Evolutionary conservation across 2,888 invertebrate species (phyloP), one percentile per base, ranked within the genome.

Genomic region (Apotomis turbidana): DNA sequence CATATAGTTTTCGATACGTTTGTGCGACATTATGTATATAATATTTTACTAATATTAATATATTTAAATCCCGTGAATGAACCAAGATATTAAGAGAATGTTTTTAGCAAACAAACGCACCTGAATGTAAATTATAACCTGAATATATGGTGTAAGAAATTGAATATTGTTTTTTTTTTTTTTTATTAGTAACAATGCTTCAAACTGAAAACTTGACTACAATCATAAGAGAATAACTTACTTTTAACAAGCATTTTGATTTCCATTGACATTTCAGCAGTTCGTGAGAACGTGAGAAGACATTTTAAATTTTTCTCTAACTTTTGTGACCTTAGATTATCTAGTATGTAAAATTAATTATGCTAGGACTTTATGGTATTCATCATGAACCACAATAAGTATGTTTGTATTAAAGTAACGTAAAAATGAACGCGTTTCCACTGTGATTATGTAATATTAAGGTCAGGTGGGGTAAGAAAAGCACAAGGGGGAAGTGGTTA

Each of bases 201-300:
- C 38, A 71, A 64, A 54, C 52, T 13, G 13, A 41, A 64, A 27
- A 66, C 64, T 6, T 41, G 41, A 59, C 15, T 2, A 8, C 46
- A 55, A 44, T 27, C 10, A 54, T 52, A 58, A 2, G 0, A 63
- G 5, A 52, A 64, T 27, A 52, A 41, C 0, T 69, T 60, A 54
- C 44, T 12, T 51, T 41, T 52, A 54, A 44, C 41, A 59, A 54
- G 63, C 63, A 52, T 59, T 44, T 41, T 63, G 38, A 38, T 61
- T 10, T 58, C 27, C 5, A 41, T 41, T 41, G 5, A 27, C 27
- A 54, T 59, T 55, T 60, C 15, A 51, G 62, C 41, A 41, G 49
- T 64, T 51, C 15, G 15, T 71, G 55, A 49, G 38, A 49, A 49
- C 60, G 60, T 67, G 60, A 60, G 36, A 55, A 27, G 15, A 55